A percentile compares a stretch with the other conserved stretches of the same genome.
Evolutionary conservation across 2,888 invertebrate species (phyloP).

Genomic region (Melanostoma mellinum): DNA sequence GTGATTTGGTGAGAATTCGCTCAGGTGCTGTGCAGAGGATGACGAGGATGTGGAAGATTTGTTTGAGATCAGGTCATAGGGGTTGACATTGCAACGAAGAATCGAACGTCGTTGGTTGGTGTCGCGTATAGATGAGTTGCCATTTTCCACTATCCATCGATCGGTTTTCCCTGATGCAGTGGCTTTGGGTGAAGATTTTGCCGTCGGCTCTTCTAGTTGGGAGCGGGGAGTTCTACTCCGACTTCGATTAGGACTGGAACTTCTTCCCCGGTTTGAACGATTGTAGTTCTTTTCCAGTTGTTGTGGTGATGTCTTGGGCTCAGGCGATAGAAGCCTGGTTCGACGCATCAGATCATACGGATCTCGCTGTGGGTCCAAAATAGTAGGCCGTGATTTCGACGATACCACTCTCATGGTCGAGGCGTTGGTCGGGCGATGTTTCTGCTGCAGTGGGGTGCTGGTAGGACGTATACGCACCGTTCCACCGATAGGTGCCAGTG

Average conservation of each 20-base stretch:
- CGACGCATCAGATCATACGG: conserved; percentile 93
- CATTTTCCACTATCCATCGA: conserved; percentile 79
- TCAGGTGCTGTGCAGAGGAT: conserved; percentile 76
- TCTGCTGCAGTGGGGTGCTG: conserved; percentile 75
- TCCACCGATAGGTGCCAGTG: conserved; percentile 87
- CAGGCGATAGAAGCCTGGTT: conserved; percentile 87
- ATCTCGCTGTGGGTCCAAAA: conserved; percentile 86
- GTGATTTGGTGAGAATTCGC: conserved; percentile 82
- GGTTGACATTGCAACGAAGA: conserved; percentile 92
- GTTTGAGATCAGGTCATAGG: conserved; percentile 89
- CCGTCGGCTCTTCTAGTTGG: conserved; percentile 80
- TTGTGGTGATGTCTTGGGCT: conserved; percentile 76
- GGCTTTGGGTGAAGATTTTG: conserved; percentile 43
- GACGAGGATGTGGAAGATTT: conserved; percentile 75
- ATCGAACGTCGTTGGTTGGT: conserved; percentile 86
- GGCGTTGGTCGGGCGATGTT: conserved; percentile 81
- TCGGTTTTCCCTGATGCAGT: conserved; percentile 74
- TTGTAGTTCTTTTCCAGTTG: conserved; percentile 78
- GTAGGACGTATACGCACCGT: conserved; percentile 84
- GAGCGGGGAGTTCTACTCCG: conserved; percentile 82
- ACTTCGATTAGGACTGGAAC: conserved; percentile 84
- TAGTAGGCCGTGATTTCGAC: conserved; percentile 85
- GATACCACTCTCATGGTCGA: conserved; percentile 86
- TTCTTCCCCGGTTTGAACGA: conserved; percentile 82
- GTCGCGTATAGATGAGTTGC: conserved; percentile 74